These are phyloP conservation scores for Leptopterna dolabrata DNA, from an alignment of 2,888 invertebrate genomes.

Conservation along the genomic window DNA sequence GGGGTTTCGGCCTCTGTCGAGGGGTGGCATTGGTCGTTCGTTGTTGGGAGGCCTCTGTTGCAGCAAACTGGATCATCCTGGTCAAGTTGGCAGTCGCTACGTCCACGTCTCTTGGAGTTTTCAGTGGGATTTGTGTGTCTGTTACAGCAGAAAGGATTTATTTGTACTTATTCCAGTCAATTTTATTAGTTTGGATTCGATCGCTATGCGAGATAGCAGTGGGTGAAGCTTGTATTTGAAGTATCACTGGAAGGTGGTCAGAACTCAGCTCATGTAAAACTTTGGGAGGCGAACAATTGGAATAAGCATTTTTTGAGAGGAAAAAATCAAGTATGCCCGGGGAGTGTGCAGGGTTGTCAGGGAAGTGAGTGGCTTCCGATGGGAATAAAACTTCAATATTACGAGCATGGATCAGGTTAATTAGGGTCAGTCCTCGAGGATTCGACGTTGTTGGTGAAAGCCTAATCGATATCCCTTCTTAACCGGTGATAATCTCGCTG, in stretches of 20 bases:
- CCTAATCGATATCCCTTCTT: too few species aligned
- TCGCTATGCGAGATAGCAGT: not conserved
- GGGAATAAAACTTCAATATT: conserved; percentile 29
- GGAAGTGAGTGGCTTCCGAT: not conserved
- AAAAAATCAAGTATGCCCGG: conserved; percentile 19
- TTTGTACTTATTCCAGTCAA: conserved; percentile 33
- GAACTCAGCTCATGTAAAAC: conserved; percentile 30
- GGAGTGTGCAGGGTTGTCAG: not conserved
- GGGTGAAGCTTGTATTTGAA: not conserved
- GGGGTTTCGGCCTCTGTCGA: not conserved
- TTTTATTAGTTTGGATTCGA: not conserved
- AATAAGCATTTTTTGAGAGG: not conserved
- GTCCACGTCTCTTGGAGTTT: conserved; percentile 32
- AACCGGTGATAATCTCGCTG: too few species aligned
- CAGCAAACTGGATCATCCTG: conserved; percentile 18
- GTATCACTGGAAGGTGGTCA: conserved; percentile 22
- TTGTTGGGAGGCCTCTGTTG: not conserved
- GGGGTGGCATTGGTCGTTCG: not conserved
- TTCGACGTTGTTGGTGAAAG: not conserved
- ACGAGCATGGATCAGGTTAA: not conserved
- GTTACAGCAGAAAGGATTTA: not conserved
- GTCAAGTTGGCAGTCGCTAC: too few species aligned
- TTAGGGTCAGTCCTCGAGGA: conserved; percentile 5
- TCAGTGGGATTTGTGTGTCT: conserved; percentile 14
- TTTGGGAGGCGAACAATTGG: not conserved